These are phyloP conservation scores for Acrobeloides nanus DNA, from an alignment of 2,888 invertebrate genomes.

Conservation along the genomic window DNA sequence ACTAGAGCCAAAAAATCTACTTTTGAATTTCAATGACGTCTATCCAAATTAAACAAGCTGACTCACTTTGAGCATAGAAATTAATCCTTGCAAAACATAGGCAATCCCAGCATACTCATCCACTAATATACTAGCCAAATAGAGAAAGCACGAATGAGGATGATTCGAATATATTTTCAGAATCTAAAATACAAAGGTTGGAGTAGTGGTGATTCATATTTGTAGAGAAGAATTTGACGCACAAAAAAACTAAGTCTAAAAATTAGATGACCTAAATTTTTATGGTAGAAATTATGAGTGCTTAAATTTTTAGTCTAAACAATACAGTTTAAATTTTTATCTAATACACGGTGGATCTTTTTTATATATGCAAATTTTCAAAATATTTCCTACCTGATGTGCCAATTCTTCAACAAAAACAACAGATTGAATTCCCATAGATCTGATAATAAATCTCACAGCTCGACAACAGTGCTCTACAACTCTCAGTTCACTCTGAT, in stretches of 20 bases:
- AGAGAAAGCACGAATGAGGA: slow-evolving; percentile 78
- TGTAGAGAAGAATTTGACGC: too few relatives aligned
- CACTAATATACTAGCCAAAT: slow-evolving; percentile 69
- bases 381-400: slow-evolving; percentile 63
- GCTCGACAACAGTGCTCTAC: slow-evolving; percentile 87
- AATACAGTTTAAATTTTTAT: slow-evolving; percentile 1
- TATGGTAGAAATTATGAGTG: too few relatives aligned
- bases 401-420: slow-evolving; percentile 74
- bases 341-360: not conserved
- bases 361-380: slow-evolving; percentile 4
- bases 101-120: slow-evolving; percentile 74
- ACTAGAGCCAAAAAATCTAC: too few relatives aligned
- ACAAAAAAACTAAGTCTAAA: too few relatives aligned
- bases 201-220: too few relatives aligned
- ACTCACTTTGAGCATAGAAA: slow-evolving; percentile 73
- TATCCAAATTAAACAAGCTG: too few relatives aligned
- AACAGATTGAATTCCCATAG: slow-evolving; percentile 71
- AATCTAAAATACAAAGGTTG: slow-evolving; percentile 58
- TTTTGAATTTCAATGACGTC: too few relatives aligned
- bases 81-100: slow-evolving; percentile 70
- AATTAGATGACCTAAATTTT: not conserved
- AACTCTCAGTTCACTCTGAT: slow-evolving; percentile 55
- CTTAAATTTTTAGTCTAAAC: slow-evolving; percentile 1
- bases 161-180: slow-evolving; percentile 67
- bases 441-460: slow-evolving; percentile 74